A percentile compares a stretch with the other conserved stretches of the same genome.
Conservation (phyloP, 2,797 vertebrate species). For the Cyprinodon diabolis region DNA sequence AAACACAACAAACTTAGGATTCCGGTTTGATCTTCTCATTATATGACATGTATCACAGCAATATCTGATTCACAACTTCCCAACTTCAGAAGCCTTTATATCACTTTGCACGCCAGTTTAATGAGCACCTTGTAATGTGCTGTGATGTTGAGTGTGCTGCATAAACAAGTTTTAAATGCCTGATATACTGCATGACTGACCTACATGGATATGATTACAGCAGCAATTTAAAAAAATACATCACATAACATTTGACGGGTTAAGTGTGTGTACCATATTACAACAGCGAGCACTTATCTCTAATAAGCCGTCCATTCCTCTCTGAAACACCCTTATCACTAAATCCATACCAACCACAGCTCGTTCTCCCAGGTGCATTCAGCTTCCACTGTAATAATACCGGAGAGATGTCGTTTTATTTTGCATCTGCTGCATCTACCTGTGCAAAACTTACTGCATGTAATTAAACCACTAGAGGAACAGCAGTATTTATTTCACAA, state of each 20-base stretch:
- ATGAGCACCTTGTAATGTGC: conserved; percentile 20
- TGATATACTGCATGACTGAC: conserved; percentile 40
- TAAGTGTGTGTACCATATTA: conserved; percentile 30
- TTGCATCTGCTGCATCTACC: conserved; percentile 3
- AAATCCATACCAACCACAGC: conserved; percentile 13
- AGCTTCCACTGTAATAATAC: conserved; percentile 4
- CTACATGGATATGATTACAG: conserved; percentile 37
- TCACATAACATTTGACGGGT: conserved; percentile 17
- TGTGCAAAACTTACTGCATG: conserved; percentile 16
- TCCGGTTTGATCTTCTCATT: not conserved
- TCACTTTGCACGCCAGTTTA: conserved; percentile 26
- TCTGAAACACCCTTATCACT: conserved; percentile 7
- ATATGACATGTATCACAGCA: not conserved
- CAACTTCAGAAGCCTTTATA: conserved; percentile 20
- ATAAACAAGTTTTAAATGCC: conserved; percentile 17
- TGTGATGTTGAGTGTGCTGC: conserved; percentile 18
- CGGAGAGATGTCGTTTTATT: conserved; percentile 15
- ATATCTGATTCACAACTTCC: conserved; percentile 1
- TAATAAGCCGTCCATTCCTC: conserved; percentile 47
- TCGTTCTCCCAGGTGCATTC: conserved; percentile 3
- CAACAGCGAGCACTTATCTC: conserved; percentile 47
- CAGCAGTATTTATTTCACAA: conserved; percentile 11
- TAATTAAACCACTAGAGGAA: conserved; percentile 38
- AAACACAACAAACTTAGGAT: not conserved
- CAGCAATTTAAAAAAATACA: conserved; percentile 34